Evolutionary conservation across 2,888 invertebrate genomes (phyloP).

Genomic region (Eupsilia transversa): DNA sequence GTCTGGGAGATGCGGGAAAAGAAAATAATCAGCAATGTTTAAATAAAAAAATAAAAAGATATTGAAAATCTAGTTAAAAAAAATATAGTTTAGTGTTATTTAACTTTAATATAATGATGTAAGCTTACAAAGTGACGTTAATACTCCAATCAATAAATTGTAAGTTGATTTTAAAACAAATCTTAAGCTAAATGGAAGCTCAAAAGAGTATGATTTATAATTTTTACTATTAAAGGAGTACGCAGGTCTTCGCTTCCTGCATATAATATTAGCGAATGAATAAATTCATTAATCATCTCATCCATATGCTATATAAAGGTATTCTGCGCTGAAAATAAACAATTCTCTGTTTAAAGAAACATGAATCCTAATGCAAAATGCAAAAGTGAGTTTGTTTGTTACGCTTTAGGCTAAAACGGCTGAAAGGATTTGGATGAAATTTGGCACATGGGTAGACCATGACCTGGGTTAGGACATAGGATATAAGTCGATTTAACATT

Average conservation of each 20-base stretch:
- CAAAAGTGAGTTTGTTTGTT: too few species aligned
- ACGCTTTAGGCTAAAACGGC: too few species aligned
- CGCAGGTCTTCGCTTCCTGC: conserved; percentile 1
- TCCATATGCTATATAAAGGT: not conserved
- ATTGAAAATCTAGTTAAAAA: too few species aligned
- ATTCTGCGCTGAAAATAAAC: conserved; percentile 17
- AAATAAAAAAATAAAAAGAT: not conserved
- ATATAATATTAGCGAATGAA: not conserved
- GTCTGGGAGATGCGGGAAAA: too few species aligned
- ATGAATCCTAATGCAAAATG: too few species aligned
- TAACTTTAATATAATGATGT: too few species aligned
- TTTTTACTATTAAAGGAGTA: not conserved
- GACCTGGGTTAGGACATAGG: too few species aligned
- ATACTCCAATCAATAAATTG: not conserved
- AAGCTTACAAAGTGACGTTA: too few species aligned
- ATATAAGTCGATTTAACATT: too few species aligned
- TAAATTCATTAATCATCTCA: conserved; percentile 33
- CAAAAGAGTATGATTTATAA: not conserved
- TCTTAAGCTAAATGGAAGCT: not conserved
- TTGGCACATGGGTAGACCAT: too few species aligned
- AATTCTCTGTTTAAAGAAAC: conserved; percentile 8
- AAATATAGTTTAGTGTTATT: too few species aligned
- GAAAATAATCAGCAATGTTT: not conserved
- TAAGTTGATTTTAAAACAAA: not conserved
- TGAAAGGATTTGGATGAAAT: too few species aligned